These are phyloP conservation scores for Monochamus alternatus DNA, from an alignment of 2,888 invertebrate species.

Conservation along the genomic window DNA sequence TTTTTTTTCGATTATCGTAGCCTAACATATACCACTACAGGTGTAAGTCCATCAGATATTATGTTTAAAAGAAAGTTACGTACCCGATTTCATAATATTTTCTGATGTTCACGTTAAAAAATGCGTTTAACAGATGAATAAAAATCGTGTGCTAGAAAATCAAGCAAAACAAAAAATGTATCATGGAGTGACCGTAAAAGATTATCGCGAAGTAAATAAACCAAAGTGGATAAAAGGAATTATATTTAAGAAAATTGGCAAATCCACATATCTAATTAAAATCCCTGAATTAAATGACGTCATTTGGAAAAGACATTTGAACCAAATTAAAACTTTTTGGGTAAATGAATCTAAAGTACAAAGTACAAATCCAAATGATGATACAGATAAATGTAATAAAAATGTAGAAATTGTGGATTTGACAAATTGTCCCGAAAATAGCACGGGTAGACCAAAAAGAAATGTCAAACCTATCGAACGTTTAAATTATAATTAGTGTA, in stretches of 20 bases:
- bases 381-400: background rate
- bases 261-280: background rate
- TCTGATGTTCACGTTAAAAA: too few relatives aligned
- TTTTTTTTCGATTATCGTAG: conserved; percentile 15
- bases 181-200: background rate
- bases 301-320: background rate
- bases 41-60: background rate
- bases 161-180: too few relatives aligned
- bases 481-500: too few relatives aligned
- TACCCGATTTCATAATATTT: conserved; percentile 7
- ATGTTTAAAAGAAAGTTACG: conserved; percentile 2
- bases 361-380: too few relatives aligned
- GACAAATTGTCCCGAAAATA: too few relatives aligned
- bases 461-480: too few relatives aligned
- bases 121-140: too few relatives aligned
- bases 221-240: conserved; percentile 10
- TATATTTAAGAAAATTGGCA: background rate
- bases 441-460: too few relatives aligned
- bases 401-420: background rate
- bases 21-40: background rate
- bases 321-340: background rate
- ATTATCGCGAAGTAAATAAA: conserved; percentile 5
- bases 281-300: background rate
- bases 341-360: too few relatives aligned
- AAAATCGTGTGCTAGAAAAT: too few relatives aligned